Percentiles rank a stretch among this genome's conserved stretches.
phyloP scores from a whole-genome alignment of 2,113 vertebrate species.

The Bucco capensis region DNA sequence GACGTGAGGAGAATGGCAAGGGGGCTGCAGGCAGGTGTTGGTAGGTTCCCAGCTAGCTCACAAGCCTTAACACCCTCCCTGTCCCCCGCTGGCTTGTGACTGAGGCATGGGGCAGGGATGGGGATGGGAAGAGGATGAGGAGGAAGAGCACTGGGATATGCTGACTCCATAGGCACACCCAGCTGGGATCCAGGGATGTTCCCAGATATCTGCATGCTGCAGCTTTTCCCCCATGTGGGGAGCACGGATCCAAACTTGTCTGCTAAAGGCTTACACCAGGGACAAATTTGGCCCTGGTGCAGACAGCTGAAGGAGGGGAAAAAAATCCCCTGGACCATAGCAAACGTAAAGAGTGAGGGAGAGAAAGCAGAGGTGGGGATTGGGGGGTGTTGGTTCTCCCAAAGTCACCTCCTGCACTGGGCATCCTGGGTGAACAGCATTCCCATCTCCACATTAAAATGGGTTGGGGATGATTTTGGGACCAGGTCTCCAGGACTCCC shows the following conservation, averaged over 20 bases:
- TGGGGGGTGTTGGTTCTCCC: neutral
- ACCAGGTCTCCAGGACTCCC: neutral
- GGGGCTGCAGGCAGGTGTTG: constrained; percentile 42
- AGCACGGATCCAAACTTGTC: neutral
- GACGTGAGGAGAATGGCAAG: constrained; percentile 68
- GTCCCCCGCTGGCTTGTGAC: neutral
- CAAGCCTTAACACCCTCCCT: neutral
- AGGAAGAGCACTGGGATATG: neutral
- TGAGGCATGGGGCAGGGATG: neutral
- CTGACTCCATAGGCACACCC: neutral
- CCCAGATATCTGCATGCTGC: neutral
- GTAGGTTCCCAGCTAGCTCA: constrained; percentile 26
- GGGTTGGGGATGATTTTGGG: neutral
- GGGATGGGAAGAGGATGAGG: neutral
- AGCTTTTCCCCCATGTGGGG: neutral
- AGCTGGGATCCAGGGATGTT: neutral
- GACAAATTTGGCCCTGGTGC: neutral
- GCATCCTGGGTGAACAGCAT: neutral
- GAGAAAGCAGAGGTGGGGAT: neutral
- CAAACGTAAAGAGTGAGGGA: neutral
- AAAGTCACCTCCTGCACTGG: neutral
- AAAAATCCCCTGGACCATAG: neutral
- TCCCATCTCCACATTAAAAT: neutral
- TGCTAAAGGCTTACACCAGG: neutral
- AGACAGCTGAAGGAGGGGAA: neutral